Conservation (phyloP, 30 jellyfish, hydroid and myxozoan genomes). For the Chrysaora quinquecirrha region DNA sequence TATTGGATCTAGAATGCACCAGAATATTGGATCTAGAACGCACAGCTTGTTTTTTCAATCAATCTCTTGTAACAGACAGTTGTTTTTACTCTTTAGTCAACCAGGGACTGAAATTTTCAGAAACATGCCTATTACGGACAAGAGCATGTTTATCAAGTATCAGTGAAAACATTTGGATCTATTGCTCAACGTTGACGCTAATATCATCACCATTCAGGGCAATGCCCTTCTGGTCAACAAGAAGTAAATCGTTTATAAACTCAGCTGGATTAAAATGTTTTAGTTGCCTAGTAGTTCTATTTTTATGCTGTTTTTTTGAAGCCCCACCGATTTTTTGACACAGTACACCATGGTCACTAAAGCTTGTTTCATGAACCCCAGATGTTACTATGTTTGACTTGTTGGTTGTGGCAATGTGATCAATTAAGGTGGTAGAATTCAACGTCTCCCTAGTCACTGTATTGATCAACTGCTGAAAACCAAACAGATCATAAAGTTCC, state of each 20-base stretch:
- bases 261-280: background rate
- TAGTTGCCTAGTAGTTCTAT: conserved; percentile 8
- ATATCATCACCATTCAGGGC: conserved; percentile 22
- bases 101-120: conserved; percentile 17
- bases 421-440: background rate
- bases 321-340: conserved; percentile 31
- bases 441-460: conserved; percentile 25
- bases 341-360: conserved; percentile 37
- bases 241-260: conserved; percentile 19
- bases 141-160: conserved; percentile 38
- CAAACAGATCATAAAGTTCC: conserved; percentile 11
- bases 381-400: background rate
- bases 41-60: conserved; percentile 27
- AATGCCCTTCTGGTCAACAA: conserved; percentile 30
- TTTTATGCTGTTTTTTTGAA: conserved; percentile 29
- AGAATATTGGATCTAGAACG: too few relatives aligned
- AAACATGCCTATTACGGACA: conserved; percentile 31
- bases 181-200: conserved; percentile 27
- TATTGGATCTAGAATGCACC: conserved; percentile 20
- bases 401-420: conserved; percentile 14
- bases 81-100: conserved; percentile 14
- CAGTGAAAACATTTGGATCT: conserved; percentile 16
- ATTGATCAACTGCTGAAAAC: conserved; percentile 19
- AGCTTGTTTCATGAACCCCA: background rate
- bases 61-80: conserved; percentile 7